phyloP scores from a whole-genome alignment of 1,140 invertebrate species.

The Apocrypta bakeri region DNA sequence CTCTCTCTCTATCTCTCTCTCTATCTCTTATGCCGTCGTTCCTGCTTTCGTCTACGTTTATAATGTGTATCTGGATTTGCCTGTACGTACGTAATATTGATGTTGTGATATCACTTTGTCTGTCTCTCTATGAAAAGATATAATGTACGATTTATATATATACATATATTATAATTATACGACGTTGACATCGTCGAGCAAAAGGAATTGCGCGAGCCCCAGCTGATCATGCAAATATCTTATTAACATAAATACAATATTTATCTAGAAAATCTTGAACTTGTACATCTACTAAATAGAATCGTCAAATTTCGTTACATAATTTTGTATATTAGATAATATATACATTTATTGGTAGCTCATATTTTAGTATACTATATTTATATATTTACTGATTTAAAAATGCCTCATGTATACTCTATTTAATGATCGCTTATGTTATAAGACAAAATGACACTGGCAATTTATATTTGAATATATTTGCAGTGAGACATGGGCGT shows the following conservation, averaged over 20 bases:
- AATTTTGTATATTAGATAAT: conserved; percentile 29
- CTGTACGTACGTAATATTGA: not conserved
- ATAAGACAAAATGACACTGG: not conserved
- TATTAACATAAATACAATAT: conserved; percentile 33
- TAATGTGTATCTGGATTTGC: not conserved
- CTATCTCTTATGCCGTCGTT: not conserved
- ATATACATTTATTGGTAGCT: conserved; percentile 24
- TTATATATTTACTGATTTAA: conserved; percentile 5
- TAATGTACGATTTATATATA: too few species aligned
- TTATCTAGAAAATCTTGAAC: conserved; percentile 20
- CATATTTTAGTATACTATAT: conserved; percentile 43
- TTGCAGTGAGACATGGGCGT: conserved; percentile 40
- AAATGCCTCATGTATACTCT: conserved; percentile 4
- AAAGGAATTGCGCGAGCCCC: not conserved
- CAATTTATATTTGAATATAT: conserved; percentile 13
- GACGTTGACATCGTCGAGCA: too few species aligned
- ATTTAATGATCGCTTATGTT: not conserved
- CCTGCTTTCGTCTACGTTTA: not conserved
- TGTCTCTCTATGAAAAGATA: too few species aligned
- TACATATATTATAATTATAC: too few species aligned
- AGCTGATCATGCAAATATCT: conserved; percentile 9
- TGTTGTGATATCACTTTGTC: not conserved
- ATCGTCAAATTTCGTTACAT: conserved; percentile 14
- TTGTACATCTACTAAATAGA: conserved; percentile 15
- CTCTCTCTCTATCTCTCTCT: not conserved